Conservation (phyloP, 2,113 vertebrate genomes). For the Manacus vitellinus region DNA sequence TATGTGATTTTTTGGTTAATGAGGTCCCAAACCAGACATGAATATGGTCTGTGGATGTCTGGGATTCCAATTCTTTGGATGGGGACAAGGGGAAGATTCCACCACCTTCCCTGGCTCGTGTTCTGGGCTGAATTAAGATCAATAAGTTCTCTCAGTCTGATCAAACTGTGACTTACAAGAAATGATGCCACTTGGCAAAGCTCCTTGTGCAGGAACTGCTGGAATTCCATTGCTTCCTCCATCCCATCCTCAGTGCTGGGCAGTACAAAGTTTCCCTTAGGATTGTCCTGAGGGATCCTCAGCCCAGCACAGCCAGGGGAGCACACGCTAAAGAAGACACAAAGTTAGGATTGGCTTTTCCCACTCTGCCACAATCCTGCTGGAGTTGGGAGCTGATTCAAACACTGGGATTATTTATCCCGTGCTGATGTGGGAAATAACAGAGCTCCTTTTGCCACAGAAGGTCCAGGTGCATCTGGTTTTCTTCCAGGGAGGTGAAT, state of each 20-base stretch:
- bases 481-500: not conserved
- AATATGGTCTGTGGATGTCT: not conserved
- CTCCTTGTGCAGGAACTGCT: not conserved
- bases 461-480: not conserved
- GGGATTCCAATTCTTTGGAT: not conserved
- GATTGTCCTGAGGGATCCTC: not conserved
- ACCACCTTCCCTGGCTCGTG: not conserved
- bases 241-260: accelerated
- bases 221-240: not conserved
- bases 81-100: not conserved
- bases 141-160: not conserved
- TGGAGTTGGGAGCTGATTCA: not conserved
- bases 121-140: not conserved
- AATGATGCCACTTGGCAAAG: not conserved
- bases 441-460: not conserved
- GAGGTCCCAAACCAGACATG: accelerated
- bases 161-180: not conserved
- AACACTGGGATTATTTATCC: not conserved
- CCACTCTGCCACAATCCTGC: not conserved
- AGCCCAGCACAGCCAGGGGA: not conserved
- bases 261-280: not conserved
- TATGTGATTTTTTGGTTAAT: not conserved
- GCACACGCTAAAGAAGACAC: not conserved
- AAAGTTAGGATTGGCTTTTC: not conserved
- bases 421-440: not conserved